Base-by-base conservation (phyloP, 2,113 vertebrate species). In the Varanus komodoensis region DNA sequence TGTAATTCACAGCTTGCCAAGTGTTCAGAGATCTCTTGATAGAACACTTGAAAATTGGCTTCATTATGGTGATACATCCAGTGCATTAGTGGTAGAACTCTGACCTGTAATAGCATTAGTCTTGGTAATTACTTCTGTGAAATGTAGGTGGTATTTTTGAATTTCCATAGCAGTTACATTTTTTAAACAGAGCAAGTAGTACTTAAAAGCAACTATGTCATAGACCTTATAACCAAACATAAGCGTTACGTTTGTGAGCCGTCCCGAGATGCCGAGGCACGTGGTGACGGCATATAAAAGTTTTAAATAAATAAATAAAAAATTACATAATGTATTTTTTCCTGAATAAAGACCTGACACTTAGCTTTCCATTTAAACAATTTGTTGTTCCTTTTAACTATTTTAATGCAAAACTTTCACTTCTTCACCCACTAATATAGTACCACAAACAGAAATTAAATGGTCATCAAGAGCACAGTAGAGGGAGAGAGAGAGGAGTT, bases 71-170 rank as follows among this genome's bases (percentile, higher is more conserved):
- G 38, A 88, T 86, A 73, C 25, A 78, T 92, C n/a, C 17, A 3
- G 89, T 61, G 71, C 94, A 44, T 93, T 95, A 88, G 86, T 94
- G 87, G 89, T 84, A 90, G 52, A 61, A 48, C 89, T 81, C 88
- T 78, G n/a, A 73, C 0, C 71, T 29, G 11, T 89, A 52, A 25
- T 48, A 71, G 6, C 78, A 32, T 89, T 93, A 84, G 77, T 84
- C 12, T 0, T 44, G 6, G 83, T 80, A 90, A 87, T 82, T 92
- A 6, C 88, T 57, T 0, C 84, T 0, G 8, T 68, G 23, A 86
- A 80, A 74, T 48, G 32, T 48, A 73, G 15, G 29, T 57, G 21
- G 9, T 54, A 17, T 71, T 86, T n/a, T 11, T 61, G 23, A 64
- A 27, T 77, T 61, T 71, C 67, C 68, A 19, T 57, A 32, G 27